Percentiles rank a stretch among this genome's conserved stretches.
Evolutionary conservation across 1,140 invertebrate species (phyloP).

Genomic region (Campoletis sonorensis): DNA sequence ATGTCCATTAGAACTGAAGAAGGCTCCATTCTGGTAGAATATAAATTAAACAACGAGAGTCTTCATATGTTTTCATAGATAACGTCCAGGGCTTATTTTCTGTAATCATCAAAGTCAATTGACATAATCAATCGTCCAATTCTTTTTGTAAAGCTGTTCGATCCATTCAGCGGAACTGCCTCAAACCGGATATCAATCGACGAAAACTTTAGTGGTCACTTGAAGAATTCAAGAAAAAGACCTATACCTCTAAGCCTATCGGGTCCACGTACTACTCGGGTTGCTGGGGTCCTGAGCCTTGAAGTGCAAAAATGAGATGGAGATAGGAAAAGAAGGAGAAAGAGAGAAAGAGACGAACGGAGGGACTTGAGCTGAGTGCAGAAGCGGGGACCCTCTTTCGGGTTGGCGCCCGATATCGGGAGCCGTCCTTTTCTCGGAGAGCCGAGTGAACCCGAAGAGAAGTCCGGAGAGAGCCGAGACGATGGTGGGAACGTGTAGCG

Average conservation of each 20-base stretch:
- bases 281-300: constrained; percentile 11
- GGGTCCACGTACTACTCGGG: not conserved
- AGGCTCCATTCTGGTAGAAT: not conserved
- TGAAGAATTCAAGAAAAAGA: not conserved
- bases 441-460: constrained; percentile 44
- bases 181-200: not conserved
- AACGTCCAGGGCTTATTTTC: not conserved
- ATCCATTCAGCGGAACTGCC: not conserved
- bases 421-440: constrained; percentile 25
- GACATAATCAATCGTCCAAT: not conserved
- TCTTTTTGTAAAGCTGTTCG: not conserved
- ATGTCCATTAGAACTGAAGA: not conserved
- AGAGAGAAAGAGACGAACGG: constrained; percentile 8
- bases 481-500: constrained; percentile 75
- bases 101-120: not conserved
- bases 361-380: constrained; percentile 33
- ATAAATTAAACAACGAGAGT: not conserved
- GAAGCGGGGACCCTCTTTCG: constrained; percentile 47
- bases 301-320: not conserved
- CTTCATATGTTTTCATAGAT: not conserved
- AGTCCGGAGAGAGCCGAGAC: constrained; percentile 70
- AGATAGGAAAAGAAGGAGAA: not conserved
- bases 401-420: constrained; percentile 43
- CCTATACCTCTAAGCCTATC: constrained; percentile 7
- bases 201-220: not conserved